Conservation (phyloP, 2,888 invertebrate genomes). For the Blastobasis adustella region DNA sequence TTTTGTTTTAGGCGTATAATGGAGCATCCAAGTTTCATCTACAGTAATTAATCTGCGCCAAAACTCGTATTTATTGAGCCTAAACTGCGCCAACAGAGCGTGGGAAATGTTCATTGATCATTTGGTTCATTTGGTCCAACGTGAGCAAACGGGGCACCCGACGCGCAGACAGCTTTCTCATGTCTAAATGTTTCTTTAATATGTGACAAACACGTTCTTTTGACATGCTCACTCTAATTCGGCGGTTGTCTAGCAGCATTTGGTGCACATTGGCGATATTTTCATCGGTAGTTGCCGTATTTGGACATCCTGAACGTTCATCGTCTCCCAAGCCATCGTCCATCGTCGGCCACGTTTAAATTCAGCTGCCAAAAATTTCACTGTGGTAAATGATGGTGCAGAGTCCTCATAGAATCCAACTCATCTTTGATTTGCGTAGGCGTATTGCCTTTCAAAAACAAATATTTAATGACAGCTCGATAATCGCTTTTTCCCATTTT, state of each 20-base stretch:
- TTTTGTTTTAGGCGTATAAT: slow-evolving; percentile 5
- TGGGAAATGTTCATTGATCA: too few relatives aligned
- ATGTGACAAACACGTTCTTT: slow-evolving; percentile 10
- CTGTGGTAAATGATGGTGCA: too few relatives aligned
- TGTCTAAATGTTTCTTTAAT: too few relatives aligned
- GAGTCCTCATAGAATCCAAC: slow-evolving; percentile 11
- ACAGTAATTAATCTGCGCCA: slow-evolving; percentile 3
- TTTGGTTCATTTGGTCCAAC: too few relatives aligned
- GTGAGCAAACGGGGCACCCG: slow-evolving; percentile 29
- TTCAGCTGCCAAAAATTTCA: slow-evolving; percentile 17
- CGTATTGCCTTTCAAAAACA: slow-evolving; percentile 7
- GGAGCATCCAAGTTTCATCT: slow-evolving; percentile 7
- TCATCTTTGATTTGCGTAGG: slow-evolving; percentile 9
- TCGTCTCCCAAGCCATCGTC: slow-evolving; percentile 15
- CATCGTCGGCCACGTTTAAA: slow-evolving; percentile 18
- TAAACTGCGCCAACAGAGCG: slow-evolving; percentile 12
- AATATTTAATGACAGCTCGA: slow-evolving; percentile 5
- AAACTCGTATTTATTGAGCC: slow-evolving; percentile 2
- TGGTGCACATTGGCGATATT: slow-evolving; percentile 18
- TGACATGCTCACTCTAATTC: slow-evolving; percentile 14
- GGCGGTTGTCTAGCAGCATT: slow-evolving; percentile 14
- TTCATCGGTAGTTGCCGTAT: slow-evolving; percentile 7
- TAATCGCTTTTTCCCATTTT: slow-evolving; percentile 10
- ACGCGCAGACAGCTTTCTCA: too few relatives aligned
- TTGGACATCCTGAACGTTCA: slow-evolving; percentile 14